These are phyloP conservation scores for Falco peregrinus DNA, from an alignment of 2,797 vertebrate genomes.

Conservation along the genomic window DNA sequence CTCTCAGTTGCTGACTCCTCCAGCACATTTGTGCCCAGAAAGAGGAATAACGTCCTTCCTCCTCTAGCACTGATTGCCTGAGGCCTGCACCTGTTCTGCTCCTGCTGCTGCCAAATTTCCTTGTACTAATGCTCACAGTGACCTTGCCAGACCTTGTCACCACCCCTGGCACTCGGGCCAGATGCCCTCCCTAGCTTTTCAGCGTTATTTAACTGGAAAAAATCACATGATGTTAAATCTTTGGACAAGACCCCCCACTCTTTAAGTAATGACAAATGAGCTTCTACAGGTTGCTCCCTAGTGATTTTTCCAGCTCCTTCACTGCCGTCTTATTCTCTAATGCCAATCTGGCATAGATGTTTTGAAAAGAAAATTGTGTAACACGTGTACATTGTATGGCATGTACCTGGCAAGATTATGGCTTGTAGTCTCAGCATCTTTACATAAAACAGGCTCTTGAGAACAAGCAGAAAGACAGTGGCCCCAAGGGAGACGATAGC, in stretches of 20 bases:
- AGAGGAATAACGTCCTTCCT: not conserved
- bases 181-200: not conserved
- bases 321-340: not conserved
- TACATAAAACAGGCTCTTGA: not conserved
- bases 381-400: not conserved
- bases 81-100: constrained; percentile 23
- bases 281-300: not conserved
- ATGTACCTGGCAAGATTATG: not conserved
- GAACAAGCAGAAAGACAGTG: not conserved
- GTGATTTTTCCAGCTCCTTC: not conserved
- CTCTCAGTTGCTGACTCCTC: not conserved
- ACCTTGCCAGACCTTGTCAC: constrained; percentile 19
- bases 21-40: not conserved
- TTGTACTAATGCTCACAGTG: not conserved
- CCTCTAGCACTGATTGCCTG: not conserved
- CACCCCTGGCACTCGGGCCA: accelerated
- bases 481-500: not conserved
- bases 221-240: not conserved
- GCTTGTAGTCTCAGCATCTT: not conserved
- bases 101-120: not conserved
- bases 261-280: not conserved
- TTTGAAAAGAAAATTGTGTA: not conserved
- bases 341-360: not conserved
- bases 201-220: not conserved
- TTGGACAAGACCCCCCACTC: not conserved